Evolutionary conservation across 2,797 vertebrate genomes (phyloP).

Genomic region (Macropus fuliginosus): DNA sequence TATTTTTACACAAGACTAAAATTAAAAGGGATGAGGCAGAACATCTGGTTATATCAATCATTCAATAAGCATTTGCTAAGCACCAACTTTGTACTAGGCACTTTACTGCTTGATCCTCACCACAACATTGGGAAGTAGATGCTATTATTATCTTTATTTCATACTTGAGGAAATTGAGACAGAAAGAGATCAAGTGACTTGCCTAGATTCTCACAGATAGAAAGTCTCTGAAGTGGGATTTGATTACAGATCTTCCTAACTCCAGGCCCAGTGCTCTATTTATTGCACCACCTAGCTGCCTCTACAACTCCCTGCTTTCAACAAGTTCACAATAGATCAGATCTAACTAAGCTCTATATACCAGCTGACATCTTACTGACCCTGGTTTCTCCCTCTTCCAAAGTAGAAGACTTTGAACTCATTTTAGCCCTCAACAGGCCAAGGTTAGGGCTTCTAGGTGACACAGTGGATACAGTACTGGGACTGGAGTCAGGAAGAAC

Average conservation of each 20-base stretch:
- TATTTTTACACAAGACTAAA: background rate
- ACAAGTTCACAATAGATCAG: no score
- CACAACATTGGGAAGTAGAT: background rate
- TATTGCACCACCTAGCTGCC: background rate
- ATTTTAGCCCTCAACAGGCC: no score
- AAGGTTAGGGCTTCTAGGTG: no score
- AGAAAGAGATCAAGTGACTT: background rate
- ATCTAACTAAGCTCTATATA: no score
- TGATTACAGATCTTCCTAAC: background rate
- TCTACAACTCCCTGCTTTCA: no score
- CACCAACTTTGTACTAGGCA: no score
- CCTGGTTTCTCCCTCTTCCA: background rate
- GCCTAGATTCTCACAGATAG: background rate
- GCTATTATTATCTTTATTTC: background rate
- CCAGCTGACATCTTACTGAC: background rate
- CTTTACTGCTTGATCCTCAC: background rate
- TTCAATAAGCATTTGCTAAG: background rate
- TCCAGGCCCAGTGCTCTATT: background rate
- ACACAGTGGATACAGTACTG: no score
- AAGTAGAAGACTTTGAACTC: no score
- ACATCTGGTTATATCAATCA: background rate
- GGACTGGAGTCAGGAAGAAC: no score
- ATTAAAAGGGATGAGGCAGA: background rate
- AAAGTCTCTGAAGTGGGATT: background rate
- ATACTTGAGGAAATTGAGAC: background rate